Evolutionary conservation across 2,113 vertebrate species (phyloP).

Genomic region (Nibea albiflora): DNA sequence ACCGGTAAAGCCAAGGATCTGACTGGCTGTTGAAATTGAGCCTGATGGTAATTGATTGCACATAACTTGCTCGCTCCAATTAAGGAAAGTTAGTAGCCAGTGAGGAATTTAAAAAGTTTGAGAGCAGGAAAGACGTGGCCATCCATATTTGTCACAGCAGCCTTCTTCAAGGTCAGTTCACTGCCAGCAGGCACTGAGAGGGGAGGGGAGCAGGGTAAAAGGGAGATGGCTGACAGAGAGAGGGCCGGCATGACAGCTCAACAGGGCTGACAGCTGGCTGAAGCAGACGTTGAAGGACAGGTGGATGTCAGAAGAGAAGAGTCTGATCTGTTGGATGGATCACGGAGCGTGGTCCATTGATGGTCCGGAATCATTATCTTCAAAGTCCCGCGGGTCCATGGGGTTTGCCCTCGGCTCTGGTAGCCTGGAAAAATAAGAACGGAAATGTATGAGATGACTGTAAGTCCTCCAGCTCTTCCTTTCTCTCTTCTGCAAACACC

Average conservation of each 20-base stretch:
- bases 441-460: not conserved
- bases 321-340: conserved; percentile 38
- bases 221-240: conserved; percentile 43
- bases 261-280: conserved; percentile 34
- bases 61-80: conserved; percentile 63
- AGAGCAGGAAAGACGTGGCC: conserved; percentile 54
- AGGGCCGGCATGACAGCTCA: conserved; percentile 40
- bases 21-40: conserved; percentile 68
- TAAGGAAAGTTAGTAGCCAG: conserved; percentile 67
- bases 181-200: conserved; percentile 13
- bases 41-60: conserved; percentile 72
- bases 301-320: not conserved
- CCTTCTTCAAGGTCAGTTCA: conserved; percentile 72
- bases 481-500: conserved; percentile 14
- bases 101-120: conserved; percentile 53
- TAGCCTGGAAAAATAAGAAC: conserved; percentile 60
- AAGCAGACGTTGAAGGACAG: conserved; percentile 54
- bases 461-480: not conserved
- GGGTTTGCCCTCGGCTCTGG: conserved; percentile 78
- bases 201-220: not conserved
- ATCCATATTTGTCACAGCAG: conserved; percentile 68
- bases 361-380: conserved; percentile 74
- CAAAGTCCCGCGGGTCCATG: conserved; percentile 66
- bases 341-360: conserved; percentile 83
- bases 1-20: conserved; percentile 56